Base-by-base conservation (phyloP, 2,888 invertebrate species). In the Rotaria socialis region DNA sequence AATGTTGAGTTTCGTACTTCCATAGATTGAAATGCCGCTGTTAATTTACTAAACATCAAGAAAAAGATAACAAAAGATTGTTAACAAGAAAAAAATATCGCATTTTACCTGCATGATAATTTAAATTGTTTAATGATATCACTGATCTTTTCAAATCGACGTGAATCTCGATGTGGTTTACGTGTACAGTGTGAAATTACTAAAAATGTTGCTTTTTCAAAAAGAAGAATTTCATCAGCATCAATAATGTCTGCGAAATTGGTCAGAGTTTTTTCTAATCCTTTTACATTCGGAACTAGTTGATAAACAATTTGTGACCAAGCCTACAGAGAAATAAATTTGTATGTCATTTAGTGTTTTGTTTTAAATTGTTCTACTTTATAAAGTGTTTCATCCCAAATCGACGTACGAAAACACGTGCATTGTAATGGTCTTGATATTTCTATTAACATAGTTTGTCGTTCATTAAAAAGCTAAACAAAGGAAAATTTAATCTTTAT, bases 51-150 rank as follows among this genome's bases (percentile, higher is more conserved):
- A 90, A 0, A 47, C 8, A 22, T 41, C 7, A 3, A 67, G 1
- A 50, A 7, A 24, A n/a, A 58, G 1, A 8, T n/a, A 67, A 2
- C 4, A 19, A 67, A 19, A 4, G 14, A 10, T 11, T 67, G 4
- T 14, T 27, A 14, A n/a, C 7, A 22, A 3, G 6, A 10, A n/a
- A 7, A 5, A 27, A 24, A 60, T 6, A 8, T 10, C 11, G 5
- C 11, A 19, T 0, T 41, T 74, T 89, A 93, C 93, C 93, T 94
- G 92, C 99, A 99, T 88, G 97, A 97, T 85, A 99, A 93, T 91
- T 99, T 99, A 92, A 99, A 99, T 92, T 99, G 99, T 91, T 99
- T 99, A 88, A 99, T 98, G 89, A 99, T 99, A 92, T 99, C 99
- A 86, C 98, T 98, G 86, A 99, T 98, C 92, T 99, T 99, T 92